Conservation (phyloP, 2,797 vertebrate genomes). For the Chrysocyon brachyurus region DNA sequence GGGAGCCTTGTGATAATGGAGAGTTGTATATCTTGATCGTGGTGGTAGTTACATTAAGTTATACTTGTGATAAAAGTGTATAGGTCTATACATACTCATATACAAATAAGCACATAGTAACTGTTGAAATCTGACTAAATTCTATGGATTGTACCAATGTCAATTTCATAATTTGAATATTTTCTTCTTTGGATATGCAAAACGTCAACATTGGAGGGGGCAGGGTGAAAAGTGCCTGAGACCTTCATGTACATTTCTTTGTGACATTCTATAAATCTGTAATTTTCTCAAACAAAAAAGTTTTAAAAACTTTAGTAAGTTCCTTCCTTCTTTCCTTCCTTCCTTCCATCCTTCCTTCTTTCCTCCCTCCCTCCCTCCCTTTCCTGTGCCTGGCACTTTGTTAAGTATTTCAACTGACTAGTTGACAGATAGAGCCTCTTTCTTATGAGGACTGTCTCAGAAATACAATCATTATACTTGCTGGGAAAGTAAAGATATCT, state of each 20-base stretch:
- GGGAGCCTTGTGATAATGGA: neutral
- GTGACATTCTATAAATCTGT: neutral
- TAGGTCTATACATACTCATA: neutral
- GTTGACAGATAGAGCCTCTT: neutral
- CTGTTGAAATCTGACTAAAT: neutral
- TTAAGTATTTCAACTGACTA: slow-evolving; percentile 34
- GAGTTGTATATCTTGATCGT: neutral
- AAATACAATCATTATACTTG: slow-evolving; percentile 26
- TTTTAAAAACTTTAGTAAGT: neutral
- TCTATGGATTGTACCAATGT: neutral
- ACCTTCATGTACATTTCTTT: neutral
- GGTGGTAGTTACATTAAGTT: neutral
- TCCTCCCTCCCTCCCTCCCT: too few species aligned
- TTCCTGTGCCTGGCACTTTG: neutral
- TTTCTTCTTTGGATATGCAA: slow-evolving; percentile 31
- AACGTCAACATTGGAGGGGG: neutral
- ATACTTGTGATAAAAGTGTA: neutral
- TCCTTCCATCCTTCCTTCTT: too few species aligned
- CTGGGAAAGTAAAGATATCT: neutral
- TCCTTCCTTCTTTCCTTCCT: neutral
- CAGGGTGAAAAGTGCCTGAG: neutral
- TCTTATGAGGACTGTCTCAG: neutral
- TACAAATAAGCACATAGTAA: neutral
- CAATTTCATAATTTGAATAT: neutral
- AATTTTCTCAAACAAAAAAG: neutral